Evolutionary conservation across 2,888 invertebrate genomes (phyloP), one percentile per base, ranked within the genome.

Genomic region (Habroteleia sp.): DNA sequence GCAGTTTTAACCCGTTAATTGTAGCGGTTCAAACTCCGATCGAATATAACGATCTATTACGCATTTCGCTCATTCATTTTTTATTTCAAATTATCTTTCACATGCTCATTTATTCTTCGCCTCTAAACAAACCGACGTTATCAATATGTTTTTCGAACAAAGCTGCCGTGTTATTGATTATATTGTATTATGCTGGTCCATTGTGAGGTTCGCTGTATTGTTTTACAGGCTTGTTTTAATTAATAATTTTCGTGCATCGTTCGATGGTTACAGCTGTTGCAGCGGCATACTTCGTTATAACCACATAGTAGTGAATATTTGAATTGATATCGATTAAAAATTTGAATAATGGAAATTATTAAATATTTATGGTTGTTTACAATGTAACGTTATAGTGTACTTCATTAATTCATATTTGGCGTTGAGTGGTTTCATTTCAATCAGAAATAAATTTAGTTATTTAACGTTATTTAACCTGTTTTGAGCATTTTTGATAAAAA

Each of bases 1-100:
- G 56, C 20, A 42, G 62, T 74, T 74, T 68, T 56, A 41, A 63
- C 68, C 29, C 25, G 62, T 62, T 68, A 68, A 66, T 74, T 74
- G 41, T 56, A 50, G 27, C 16, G 33, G 29, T 23, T 10, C 7
- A 4, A 37, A 11, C 16, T 7, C 11, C 29, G 46, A 54, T 54
- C 50, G 27, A 27, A 60, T n/a, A n/a, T 10, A 48, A 25, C 41
- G 20, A 63, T 60, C 7, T 52, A 42, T 60, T 11, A 29, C 31
- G 25, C 31, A 44, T 35, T 63, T 46, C 23, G 44, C 16, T 41
- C 20, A 14, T 42, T 33, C 17, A 7, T 25, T 14, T 58, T 46
- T 65, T 37, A 33, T 29, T 54, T 16, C 7, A 5, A 16, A 39
- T 50, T 42, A 42, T 50, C 58, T 58, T 58, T 42, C 11, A 1